Evolutionary conservation across 2,113 vertebrate species (phyloP).

Genomic region (Burhinus bistriatus): DNA sequence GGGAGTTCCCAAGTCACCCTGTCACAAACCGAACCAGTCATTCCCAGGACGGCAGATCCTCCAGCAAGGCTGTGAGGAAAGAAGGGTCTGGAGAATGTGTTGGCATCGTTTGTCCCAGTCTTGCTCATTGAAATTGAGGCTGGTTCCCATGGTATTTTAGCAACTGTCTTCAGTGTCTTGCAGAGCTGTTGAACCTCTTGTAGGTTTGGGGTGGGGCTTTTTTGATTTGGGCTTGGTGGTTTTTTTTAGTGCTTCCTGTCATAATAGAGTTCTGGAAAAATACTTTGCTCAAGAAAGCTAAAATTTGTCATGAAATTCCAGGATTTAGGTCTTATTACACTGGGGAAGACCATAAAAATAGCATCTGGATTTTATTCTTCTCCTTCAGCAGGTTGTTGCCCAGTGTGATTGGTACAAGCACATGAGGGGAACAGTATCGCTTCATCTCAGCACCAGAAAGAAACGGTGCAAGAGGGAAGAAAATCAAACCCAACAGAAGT

Average conservation of each 20-base stretch:
- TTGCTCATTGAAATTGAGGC: not conserved
- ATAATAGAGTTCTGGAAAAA: not conserved
- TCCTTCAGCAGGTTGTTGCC: not conserved
- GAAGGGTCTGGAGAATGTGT: not conserved
- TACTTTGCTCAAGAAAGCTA: not conserved
- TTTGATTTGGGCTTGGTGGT: not conserved
- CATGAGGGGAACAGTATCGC: not conserved
- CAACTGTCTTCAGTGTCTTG: not conserved
- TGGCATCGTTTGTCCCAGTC: not conserved
- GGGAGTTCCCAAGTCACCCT: not conserved
- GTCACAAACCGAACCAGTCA: rapidly evolving
- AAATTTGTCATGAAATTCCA: not conserved
- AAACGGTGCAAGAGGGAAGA: not conserved
- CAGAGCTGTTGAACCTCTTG: not conserved
- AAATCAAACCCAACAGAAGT: not conserved
- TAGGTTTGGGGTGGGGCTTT: not conserved
- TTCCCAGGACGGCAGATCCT: not conserved
- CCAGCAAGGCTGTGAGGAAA: not conserved
- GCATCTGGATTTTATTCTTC: not conserved
- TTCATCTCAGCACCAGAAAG: not conserved
- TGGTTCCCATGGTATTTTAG: not conserved
- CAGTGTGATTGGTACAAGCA: not conserved
- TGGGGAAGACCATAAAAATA: not conserved
- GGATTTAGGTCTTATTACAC: not conserved
- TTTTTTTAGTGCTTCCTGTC: not conserved